phyloP scores from a whole-genome alignment of 2,888 invertebrate species.

The Buathra laborator region DNA sequence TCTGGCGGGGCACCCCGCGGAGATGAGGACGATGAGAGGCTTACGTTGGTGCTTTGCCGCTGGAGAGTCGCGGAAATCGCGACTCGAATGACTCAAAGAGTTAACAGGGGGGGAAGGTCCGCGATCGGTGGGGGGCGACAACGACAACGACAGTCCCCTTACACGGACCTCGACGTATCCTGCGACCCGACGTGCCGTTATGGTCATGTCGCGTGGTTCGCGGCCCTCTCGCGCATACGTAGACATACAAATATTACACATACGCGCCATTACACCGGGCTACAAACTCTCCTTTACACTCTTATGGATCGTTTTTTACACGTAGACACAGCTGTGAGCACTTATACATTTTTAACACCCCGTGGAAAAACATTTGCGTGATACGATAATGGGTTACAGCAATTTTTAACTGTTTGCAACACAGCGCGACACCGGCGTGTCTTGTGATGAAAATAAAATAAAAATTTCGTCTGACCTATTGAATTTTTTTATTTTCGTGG shows the following conservation, averaged over 20 bases:
- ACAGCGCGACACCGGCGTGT: neutral
- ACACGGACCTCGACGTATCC: conserved; percentile 67
- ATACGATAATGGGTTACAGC: neutral
- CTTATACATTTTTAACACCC: neutral
- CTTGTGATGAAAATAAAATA: neutral
- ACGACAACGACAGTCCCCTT: conserved; percentile 64
- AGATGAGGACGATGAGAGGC: neutral
- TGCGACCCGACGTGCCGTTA: conserved; percentile 69
- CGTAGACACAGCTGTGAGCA: neutral
- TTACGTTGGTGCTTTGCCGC: conserved; percentile 10
- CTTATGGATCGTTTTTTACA: neutral
- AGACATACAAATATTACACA: conserved; percentile 10
- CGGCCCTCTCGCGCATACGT: conserved; percentile 55
- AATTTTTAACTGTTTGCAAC: neutral
- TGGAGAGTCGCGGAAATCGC: conserved; percentile 42
- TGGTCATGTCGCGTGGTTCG: conserved; percentile 66
- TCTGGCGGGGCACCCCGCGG: neutral
- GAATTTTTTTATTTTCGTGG: no score
- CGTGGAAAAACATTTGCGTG: neutral
- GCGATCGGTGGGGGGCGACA: conserved; percentile 38
- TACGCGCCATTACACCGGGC: neutral
- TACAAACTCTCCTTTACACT: neutral
- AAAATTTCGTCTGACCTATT: no score
- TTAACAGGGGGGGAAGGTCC: conserved; percentile 22
- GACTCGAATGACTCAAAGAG: conserved; percentile 45